A percentile compares a stretch with the other conserved stretches of the same genome.
Evolutionary conservation across 2,888 invertebrate species (phyloP).

Genomic region (Diplazon laetatorius): DNA sequence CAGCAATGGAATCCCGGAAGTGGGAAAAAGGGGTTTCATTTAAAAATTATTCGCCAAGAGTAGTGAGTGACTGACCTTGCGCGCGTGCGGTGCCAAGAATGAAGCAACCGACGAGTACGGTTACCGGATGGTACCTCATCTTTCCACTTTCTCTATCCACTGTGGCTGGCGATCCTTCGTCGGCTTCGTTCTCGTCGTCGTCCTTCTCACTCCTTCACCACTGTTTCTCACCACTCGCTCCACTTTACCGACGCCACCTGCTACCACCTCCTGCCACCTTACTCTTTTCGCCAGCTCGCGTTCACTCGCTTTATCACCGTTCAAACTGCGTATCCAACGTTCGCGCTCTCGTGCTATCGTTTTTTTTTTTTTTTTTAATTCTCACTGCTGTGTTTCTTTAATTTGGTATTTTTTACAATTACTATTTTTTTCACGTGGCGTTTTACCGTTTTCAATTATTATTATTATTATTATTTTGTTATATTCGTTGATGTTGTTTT

Average conservation of each 20-base stretch:
- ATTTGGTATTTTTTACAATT: neutral
- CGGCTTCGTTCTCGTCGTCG: constrained; percentile 48
- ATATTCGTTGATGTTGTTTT: constrained; percentile 8
- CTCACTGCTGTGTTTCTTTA: constrained; percentile 14
- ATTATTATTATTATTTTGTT: neutral
- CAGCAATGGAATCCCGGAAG: constrained; percentile 13
- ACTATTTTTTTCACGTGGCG: too few species aligned
- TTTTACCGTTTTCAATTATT: constrained; percentile 15
- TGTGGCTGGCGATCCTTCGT: constrained; percentile 52
- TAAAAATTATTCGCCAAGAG: constrained; percentile 17
- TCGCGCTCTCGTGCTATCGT: constrained; percentile 19
- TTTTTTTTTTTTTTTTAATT: constrained; percentile 17
- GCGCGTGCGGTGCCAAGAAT: constrained; percentile 75
- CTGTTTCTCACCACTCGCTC: constrained; percentile 50
- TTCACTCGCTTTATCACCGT: constrained; percentile 53
- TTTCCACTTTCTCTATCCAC: constrained; percentile 62
- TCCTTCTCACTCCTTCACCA: constrained; percentile 64
- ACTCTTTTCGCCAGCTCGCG: constrained; percentile 49
- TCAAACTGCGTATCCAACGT: constrained; percentile 54
- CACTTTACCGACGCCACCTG: constrained; percentile 61
- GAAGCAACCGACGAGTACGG: constrained; percentile 71
- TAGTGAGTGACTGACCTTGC: constrained; percentile 77
- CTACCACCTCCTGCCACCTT: constrained; percentile 46
- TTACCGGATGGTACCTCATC: constrained; percentile 76
- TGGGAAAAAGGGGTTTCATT: constrained; percentile 38